These are phyloP conservation scores for Ectemnius continuus DNA, from an alignment of 2,888 invertebrate genomes.

Conservation along the genomic window DNA sequence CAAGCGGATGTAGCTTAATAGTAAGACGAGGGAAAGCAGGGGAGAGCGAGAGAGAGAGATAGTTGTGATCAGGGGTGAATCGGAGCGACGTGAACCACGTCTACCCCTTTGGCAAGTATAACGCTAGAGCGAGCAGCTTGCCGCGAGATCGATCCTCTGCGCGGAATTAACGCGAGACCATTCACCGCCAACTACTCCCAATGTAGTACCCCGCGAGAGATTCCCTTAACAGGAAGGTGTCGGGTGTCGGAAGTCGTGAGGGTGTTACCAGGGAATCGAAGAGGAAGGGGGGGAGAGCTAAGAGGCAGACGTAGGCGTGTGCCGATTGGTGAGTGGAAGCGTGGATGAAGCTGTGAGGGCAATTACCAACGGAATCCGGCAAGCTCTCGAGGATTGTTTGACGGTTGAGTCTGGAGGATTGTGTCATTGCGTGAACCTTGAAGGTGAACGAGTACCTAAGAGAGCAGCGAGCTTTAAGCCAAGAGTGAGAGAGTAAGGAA, in stretches of 20 bases:
- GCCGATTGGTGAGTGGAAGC: constrained; percentile 25
- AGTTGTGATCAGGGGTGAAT: no score
- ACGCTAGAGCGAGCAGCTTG: no score
- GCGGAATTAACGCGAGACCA: not conserved
- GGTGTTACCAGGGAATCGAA: not conserved
- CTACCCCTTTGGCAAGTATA: no score
- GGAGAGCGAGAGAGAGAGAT: no score
- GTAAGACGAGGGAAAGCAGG: no score
- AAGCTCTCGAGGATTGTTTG: constrained; percentile 44
- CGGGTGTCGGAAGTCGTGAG: not conserved
- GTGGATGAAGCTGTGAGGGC: constrained; percentile 43
- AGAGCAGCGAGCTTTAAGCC: constrained; percentile 39
- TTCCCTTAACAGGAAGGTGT: not conserved
- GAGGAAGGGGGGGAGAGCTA: not conserved
- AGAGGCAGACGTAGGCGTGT: not conserved
- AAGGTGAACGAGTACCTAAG: not conserved
- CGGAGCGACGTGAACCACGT: no score
- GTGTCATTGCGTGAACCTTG: not conserved
- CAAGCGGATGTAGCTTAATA: no score
- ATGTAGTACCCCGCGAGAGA: no score
- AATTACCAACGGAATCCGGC: constrained; percentile 66
- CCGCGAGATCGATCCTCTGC: not conserved
- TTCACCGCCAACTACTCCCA: not conserved
- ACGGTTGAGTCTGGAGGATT: constrained; percentile 3
- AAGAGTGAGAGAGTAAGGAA: constrained; percentile 20